These are phyloP conservation scores for Helicoverpa zea DNA, from an alignment of 1,140 invertebrate species.

Conservation along the genomic window DNA sequence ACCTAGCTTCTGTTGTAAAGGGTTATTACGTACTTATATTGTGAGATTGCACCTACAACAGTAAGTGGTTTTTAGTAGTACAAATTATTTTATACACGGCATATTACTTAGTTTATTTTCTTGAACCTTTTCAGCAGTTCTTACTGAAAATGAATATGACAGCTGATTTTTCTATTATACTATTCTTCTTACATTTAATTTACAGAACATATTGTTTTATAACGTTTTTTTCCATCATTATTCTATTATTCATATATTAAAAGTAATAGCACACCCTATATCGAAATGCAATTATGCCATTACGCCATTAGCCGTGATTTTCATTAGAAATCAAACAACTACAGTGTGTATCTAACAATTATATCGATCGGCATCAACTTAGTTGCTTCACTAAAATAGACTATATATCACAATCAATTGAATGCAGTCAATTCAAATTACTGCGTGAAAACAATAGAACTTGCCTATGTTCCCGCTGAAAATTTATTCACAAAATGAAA, in stretches of 20 bases:
- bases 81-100: conserved; percentile 2
- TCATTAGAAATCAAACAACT: not conserved
- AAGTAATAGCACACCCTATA: no score
- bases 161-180: no score
- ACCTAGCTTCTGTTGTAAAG: not conserved
- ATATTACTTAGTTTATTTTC: no score
- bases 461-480: conserved; percentile 54
- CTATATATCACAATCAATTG: conserved; percentile 27
- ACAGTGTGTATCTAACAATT: not conserved
- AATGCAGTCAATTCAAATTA: conserved; percentile 35
- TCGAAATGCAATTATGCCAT: not conserved
- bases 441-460: conserved; percentile 53
- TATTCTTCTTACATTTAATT: no score
- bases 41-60: not conserved
- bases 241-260: no score
- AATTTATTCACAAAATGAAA: conserved; percentile 68
- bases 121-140: no score
- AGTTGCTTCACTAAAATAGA: conserved; percentile 1
- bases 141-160: no score
- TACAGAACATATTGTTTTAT: no score
- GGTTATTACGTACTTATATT: conserved; percentile 3
- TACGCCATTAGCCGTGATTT: not conserved
- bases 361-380: not conserved
- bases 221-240: no score
- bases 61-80: not conserved